A percentile compares a stretch with the other conserved stretches of the same genome.
Conservation (phyloP, 2,888 invertebrate species). For the Galeopsomyia nigrocyanea region DNA sequence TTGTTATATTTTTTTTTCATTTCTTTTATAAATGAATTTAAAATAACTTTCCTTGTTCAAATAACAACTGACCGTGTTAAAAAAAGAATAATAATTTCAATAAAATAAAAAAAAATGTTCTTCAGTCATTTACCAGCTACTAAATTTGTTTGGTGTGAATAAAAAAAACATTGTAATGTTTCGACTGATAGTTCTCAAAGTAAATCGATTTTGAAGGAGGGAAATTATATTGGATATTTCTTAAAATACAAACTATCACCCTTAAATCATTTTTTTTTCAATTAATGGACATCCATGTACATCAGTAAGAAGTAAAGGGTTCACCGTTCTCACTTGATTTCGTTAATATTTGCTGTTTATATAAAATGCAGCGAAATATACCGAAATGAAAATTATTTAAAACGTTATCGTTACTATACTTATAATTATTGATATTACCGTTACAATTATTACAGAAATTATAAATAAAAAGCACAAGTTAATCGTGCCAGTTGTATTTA, state of each 20-base stretch:
- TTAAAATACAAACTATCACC: conserved; percentile 50
- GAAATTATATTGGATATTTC: conserved; percentile 48
- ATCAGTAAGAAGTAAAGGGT: conserved; percentile 25
- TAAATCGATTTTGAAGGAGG: background rate
- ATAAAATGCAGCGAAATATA: conserved; percentile 27
- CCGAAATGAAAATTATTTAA: conserved; percentile 32
- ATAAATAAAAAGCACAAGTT: conserved; percentile 41
- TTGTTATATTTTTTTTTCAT: too few relatives aligned
- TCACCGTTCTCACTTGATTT: conserved; percentile 20
- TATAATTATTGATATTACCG: conserved; percentile 29
- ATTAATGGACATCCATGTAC: conserved; percentile 42
- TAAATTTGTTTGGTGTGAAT: too few relatives aligned
- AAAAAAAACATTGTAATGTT: too few relatives aligned
- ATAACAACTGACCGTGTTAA: too few relatives aligned
- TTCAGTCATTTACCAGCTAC: too few relatives aligned
- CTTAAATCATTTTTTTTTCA: conserved; percentile 32
- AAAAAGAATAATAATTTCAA: too few relatives aligned
- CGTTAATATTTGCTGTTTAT: conserved; percentile 21
- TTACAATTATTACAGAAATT: conserved; percentile 33
- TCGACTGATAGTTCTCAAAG: too few relatives aligned
- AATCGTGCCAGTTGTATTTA: conserved; percentile 38
- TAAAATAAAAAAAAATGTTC: too few relatives aligned
- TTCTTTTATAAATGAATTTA: too few relatives aligned
- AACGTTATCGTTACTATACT: conserved; percentile 22
- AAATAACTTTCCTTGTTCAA: too few relatives aligned